Evolutionary conservation across 2,113 vertebrate species (phyloP).

Genomic region (Bostrychus sinensis): DNA sequence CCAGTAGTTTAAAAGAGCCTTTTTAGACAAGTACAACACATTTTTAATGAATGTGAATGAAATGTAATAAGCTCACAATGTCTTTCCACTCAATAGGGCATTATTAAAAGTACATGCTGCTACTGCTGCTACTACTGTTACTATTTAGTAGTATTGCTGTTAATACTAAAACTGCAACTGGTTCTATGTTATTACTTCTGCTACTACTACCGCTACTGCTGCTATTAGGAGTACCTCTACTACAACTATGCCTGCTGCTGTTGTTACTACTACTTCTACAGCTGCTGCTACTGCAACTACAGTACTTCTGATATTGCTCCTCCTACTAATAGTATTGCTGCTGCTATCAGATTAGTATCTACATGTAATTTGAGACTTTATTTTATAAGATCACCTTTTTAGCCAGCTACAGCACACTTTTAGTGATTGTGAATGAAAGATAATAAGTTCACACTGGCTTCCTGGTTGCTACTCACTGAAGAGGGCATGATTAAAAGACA

Average conservation of each 20-base stretch:
- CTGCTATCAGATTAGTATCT: neutral
- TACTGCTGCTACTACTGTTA: too few relatives aligned
- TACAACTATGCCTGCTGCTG: too few relatives aligned
- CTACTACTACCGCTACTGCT: too few relatives aligned
- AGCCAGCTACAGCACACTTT: conserved; percentile 6
- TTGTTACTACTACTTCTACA: too few relatives aligned
- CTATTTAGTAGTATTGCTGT: too few relatives aligned
- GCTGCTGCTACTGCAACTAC: neutral
- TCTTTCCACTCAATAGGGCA: neutral
- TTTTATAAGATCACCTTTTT: neutral
- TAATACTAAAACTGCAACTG: neutral
- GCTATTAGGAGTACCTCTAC: too few relatives aligned
- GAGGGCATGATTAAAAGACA: conserved; percentile 8
- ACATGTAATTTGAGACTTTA: neutral
- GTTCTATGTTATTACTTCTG: too few relatives aligned
- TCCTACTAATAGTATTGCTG: neutral
- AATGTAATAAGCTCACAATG: conserved; percentile 1
- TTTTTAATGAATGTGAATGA: conserved; percentile 3
- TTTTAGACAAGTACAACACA: conserved; percentile 11
- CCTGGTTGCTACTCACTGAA: neutral
- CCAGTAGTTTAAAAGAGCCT: neutral
- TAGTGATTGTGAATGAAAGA: conserved; percentile 7
- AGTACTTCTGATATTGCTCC: neutral
- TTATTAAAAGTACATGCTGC: conserved; percentile 2
- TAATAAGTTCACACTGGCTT: conserved; percentile 3